Base-by-base conservation (phyloP, 2,797 vertebrate species). In the Myotis myotis region DNA sequence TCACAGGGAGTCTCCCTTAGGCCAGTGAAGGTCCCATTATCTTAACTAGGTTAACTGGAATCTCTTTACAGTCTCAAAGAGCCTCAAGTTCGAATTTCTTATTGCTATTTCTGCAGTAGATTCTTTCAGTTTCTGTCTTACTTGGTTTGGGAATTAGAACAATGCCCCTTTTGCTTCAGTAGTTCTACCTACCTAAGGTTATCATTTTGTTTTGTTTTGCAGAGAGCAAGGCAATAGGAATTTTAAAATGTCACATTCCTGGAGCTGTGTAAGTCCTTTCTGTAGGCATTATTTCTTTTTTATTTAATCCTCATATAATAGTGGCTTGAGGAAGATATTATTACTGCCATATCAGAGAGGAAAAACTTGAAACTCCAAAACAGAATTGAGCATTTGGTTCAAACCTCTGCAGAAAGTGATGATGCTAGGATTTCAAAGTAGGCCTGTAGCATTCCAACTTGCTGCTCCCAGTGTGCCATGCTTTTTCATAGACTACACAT, bases 21-120 rank as follows among this genome's bases (percentile, higher is more conserved):
- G 83, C 51, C 87, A 93, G 36, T 91, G 89, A 93, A 91, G 38
- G 23, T 93, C 28, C 38, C 25, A 92, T 95, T 85, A 68, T 95
- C 60, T 95, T 96, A 93, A 96, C 76, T 96, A 89, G 62, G 84
- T 89, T 96, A 96, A 93, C 9, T 55, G 91, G 44, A 72, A 64
- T 87, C 74, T 91, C 44, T 87, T 91, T 89, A 89, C 11, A 89
- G 74, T 84, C 47, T 87, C 28, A 92, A 86, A 94, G 28, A 89
- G 22, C 47, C 60, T 93, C 16, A 81, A 92, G 19, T 84, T 11
- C 6, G 49, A 13, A 84, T 85, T 92, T 89, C 80, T 91, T 53
- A 71, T 44, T 87, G 66, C 76, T 93, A 16, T 89, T 97, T 91
- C 33, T 87, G 66, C 9, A 62, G 28, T 47, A 49, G 38, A 88